phyloP scores from a whole-genome alignment of 2,797 vertebrate genomes.

The Myotis findleyi region DNA sequence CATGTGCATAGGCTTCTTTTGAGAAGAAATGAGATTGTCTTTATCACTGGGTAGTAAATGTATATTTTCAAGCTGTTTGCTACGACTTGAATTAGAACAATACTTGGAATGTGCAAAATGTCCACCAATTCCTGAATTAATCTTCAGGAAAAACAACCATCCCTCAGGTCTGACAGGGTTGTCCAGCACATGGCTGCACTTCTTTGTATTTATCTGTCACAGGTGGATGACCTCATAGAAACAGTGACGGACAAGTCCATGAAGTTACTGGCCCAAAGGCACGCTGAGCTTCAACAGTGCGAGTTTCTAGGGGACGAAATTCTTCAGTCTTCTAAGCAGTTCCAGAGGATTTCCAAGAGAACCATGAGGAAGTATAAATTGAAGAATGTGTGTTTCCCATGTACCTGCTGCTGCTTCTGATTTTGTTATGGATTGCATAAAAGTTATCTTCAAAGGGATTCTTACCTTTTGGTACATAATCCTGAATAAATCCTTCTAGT shows the following conservation, averaged over 20 bases:
- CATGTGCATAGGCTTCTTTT: background rate
- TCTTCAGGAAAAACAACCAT: background rate
- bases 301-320: slow-evolving; percentile 78
- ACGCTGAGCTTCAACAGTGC: slow-evolving; percentile 86
- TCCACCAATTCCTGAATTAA: background rate
- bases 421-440: background rate
- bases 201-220: background rate
- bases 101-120: background rate
- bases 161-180: background rate
- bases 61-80: slow-evolving; percentile 69
- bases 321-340: slow-evolving; percentile 78
- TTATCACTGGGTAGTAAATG: slow-evolving; percentile 62
- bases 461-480: background rate
- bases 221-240: slow-evolving; percentile 90
- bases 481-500: background rate
- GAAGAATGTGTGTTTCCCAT: slow-evolving; percentile 75
- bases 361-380: slow-evolving; percentile 76
- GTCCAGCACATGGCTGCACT: background rate
- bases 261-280: slow-evolving; percentile 85
- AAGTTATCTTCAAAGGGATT: background rate
- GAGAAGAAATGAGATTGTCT: slow-evolving; percentile 34
- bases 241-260: slow-evolving; percentile 68
- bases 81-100: slow-evolving; percentile 56
- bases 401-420: slow-evolving; percentile 79
- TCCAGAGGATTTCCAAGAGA: slow-evolving; percentile 83